A percentile compares a stretch with the other conserved stretches of the same genome.
phyloP scores from a whole-genome alignment of 2,113 vertebrate genomes.

The Oryzias melastigma region DNA sequence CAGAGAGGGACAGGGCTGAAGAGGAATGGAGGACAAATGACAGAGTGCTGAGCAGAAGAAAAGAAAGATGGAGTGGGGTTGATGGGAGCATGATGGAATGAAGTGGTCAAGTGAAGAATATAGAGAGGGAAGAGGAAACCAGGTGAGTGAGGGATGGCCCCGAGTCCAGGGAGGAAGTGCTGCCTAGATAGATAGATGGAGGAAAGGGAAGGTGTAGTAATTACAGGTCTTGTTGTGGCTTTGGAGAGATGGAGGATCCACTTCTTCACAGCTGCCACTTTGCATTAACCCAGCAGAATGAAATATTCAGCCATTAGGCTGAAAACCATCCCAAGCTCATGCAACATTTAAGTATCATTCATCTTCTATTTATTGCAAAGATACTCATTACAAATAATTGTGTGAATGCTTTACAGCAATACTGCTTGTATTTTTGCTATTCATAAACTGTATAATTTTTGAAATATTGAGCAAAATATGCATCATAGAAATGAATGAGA shows the following conservation, averaged over 20 bases:
- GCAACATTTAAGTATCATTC: slow-evolving; percentile 67
- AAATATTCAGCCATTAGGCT: slow-evolving; percentile 67
- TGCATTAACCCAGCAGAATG: slow-evolving; percentile 64
- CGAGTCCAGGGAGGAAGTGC: slow-evolving; percentile 19
- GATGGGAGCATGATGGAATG: slow-evolving; percentile 2
- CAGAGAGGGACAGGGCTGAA: slow-evolving; percentile 20
- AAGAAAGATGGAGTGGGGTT: slow-evolving; percentile 24
- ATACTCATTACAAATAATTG: slow-evolving; percentile 34
- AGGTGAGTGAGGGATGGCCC: slow-evolving; percentile 38
- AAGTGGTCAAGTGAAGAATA: slow-evolving; percentile 1
- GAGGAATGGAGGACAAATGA: not conserved
- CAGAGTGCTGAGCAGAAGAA: not conserved
- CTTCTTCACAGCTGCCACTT: slow-evolving; percentile 50
- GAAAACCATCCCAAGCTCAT: slow-evolving; percentile 63
- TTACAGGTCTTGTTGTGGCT: slow-evolving; percentile 49
- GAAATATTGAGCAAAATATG: too few species aligned
- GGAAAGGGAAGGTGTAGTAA: slow-evolving; percentile 41
- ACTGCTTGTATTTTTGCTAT: too few species aligned
- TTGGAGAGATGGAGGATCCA: slow-evolving; percentile 35
- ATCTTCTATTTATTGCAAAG: slow-evolving; percentile 71
- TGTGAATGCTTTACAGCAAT: too few species aligned
- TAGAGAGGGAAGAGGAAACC: slow-evolving; percentile 10
- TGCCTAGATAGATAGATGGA: slow-evolving; percentile 41
- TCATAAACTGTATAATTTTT: too few species aligned
- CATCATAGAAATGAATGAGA: too few species aligned